Conservation (phyloP, 2,113 vertebrate genomes). For the Apodemus speciosus region DNA sequence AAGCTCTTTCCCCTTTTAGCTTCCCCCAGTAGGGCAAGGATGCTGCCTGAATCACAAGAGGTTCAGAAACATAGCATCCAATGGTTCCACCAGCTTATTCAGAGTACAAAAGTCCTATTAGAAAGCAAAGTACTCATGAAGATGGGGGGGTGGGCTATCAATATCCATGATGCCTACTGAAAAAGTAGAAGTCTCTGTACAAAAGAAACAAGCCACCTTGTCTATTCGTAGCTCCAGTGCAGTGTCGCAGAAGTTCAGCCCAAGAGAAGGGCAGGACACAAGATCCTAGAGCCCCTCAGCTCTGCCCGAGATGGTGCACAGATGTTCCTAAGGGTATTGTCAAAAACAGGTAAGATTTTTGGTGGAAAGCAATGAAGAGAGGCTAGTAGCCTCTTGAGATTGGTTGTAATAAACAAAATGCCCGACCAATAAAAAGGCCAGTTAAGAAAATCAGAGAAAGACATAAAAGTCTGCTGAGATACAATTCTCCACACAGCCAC, state of each 20-base stretch:
- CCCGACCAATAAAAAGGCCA: conserved; percentile 15
- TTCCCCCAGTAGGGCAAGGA: background rate
- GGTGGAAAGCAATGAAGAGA: conserved; percentile 1
- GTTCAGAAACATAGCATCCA: background rate
- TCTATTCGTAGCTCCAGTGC: background rate
- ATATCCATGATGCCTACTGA: background rate
- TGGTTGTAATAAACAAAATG: background rate
- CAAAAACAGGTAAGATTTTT: background rate
- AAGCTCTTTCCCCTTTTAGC: background rate
- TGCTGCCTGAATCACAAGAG: background rate
- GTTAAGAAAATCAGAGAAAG: background rate
- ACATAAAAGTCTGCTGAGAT: background rate
- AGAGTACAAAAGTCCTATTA: background rate
- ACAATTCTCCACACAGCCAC: background rate
- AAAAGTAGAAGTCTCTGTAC: background rate
- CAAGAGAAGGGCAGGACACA: background rate
- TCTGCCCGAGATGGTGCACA: background rate
- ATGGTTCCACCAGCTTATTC: background rate
- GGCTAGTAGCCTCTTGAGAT: background rate
- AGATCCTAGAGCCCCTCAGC: background rate
- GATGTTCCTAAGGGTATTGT: background rate
- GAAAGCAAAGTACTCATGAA: background rate
- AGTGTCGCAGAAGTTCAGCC: background rate
- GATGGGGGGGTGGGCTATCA: background rate
- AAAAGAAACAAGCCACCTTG: background rate